A percentile compares a stretch with the other conserved stretches of the same genome.
Conservation (phyloP, 2,797 vertebrate genomes). For the Xenentodon cancila region DNA sequence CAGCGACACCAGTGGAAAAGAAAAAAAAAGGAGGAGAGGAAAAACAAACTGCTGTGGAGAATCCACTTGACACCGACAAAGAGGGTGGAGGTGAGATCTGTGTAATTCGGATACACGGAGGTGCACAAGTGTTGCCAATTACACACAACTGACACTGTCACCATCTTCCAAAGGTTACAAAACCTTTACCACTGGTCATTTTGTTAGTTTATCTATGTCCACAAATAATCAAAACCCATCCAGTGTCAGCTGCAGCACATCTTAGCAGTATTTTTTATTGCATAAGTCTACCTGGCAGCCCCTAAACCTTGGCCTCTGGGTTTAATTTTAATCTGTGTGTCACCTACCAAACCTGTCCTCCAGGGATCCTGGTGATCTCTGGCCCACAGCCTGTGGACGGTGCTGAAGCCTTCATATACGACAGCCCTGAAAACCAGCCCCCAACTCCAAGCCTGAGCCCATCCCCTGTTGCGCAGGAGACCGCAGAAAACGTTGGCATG, state of each 20-base stretch:
- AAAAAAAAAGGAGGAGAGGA: conserved; percentile 38
- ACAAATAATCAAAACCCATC: no score
- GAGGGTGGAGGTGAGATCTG: conserved; percentile 66
- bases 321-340: conserved; percentile 71
- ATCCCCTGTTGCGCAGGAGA: conserved; percentile 29
- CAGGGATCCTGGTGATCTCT: conserved; percentile 62
- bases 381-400: conserved; percentile 40
- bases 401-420: conserved; percentile 32
- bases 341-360: conserved; percentile 68
- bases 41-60: conserved; percentile 33
- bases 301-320: conserved; percentile 53
- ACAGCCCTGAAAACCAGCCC: conserved; percentile 32
- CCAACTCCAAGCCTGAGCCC: conserved; percentile 23
- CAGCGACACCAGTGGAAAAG: conserved; percentile 26
- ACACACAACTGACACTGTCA: not conserved
- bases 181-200: no score
- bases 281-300: no score
- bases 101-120: not conserved
- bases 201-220: no score
- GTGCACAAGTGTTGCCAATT: not conserved
- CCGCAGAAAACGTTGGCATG: conserved; percentile 22
- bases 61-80: conserved; percentile 22
- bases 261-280: not conserved
- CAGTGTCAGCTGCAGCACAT: no score
- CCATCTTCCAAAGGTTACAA: no score